A percentile compares a stretch with the other conserved stretches of the same genome.
Evolutionary conservation across 2,888 invertebrate species (phyloP).

Genomic region (Drosophila bunnanda): DNA sequence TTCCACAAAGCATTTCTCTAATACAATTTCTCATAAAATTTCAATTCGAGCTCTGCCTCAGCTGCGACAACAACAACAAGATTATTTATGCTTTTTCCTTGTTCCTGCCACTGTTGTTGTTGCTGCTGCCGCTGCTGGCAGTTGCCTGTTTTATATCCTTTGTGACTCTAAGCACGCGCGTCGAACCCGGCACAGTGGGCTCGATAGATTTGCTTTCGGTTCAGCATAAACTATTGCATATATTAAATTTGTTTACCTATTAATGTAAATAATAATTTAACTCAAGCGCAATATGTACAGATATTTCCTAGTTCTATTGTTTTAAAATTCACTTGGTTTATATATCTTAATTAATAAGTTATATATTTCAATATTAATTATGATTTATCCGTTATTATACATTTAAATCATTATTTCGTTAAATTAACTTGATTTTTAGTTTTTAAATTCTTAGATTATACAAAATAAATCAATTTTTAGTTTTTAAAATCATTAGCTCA

Average conservation of each 20-base stretch:
- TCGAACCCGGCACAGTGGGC: conserved; percentile 36
- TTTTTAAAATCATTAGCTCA: too few species aligned
- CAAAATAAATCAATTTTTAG: background rate
- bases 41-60: conserved; percentile 74
- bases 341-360: background rate
- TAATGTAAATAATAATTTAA: too few species aligned
- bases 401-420: background rate
- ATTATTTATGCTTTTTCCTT: conserved; percentile 73
- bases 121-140: conserved; percentile 32
- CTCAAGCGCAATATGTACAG: too few species aligned
- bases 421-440: background rate
- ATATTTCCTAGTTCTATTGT: background rate
- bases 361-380: background rate
- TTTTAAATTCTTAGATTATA: background rate
- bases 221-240: too few species aligned
- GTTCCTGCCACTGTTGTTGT: conserved; percentile 34
- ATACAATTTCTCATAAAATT: conserved; percentile 79
- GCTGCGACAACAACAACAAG: conserved; percentile 64
- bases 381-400: background rate
- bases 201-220: background rate
- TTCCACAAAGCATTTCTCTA: conserved; percentile 74
- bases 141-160: conserved; percentile 50
- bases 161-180: conserved; percentile 52
- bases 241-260: too few species aligned
- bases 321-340: background rate